Evolutionary conservation across 2,888 invertebrate genomes (phyloP).

Genomic region (Polydrusus pterygomalis): DNA sequence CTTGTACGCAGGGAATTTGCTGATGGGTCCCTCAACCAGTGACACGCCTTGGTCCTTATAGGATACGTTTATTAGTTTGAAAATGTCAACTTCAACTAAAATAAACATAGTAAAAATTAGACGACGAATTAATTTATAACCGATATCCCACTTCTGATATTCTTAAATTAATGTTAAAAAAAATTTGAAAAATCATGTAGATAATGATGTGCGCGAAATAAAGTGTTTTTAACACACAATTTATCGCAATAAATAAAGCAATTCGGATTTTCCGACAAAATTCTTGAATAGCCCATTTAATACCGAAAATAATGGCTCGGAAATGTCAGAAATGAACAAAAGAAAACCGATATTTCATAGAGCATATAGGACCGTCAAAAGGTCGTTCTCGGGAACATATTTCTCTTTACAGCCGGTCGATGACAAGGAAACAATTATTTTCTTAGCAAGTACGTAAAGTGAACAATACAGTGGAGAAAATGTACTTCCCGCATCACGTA

Average conservation of each 20-base stretch:
- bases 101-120: no score
- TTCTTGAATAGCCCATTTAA: conserved; percentile 13
- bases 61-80: conserved; percentile 70
- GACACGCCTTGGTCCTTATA: conserved; percentile 71
- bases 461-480: no score
- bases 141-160: no score
- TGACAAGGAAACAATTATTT: background rate
- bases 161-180: no score
- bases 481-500: no score
- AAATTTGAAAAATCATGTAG: no score
- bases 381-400: background rate
- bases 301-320: conserved; percentile 17
- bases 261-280: conserved; percentile 11
- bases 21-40: conserved; percentile 70
- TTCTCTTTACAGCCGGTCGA: background rate
- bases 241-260: conserved; percentile 23
- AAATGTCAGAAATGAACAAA: conserved; percentile 12
- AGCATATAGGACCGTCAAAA: conserved; percentile 13
- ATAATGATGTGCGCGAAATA: background rate
- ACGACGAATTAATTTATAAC: no score
- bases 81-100: conserved; percentile 70
- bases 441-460: background rate
- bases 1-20: conserved; percentile 71
- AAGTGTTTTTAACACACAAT: background rate
- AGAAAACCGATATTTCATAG: conserved; percentile 16